Base-by-base conservation (phyloP, 2,113 vertebrate genomes). In the Andinoacara biseriatus region DNA sequence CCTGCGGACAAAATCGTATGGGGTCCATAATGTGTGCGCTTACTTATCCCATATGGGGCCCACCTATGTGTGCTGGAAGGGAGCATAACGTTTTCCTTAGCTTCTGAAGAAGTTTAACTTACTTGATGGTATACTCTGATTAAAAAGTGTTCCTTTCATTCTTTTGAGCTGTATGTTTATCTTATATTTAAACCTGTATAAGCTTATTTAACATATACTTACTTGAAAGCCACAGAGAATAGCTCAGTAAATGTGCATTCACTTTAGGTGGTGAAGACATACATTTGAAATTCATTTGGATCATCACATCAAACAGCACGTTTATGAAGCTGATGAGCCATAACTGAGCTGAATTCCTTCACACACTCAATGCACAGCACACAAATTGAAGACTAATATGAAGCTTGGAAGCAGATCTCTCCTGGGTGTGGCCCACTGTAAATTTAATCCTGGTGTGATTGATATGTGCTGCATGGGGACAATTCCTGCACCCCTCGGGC, bases 371-470 rank as follows among this genome's bases (percentile, higher is more conserved):
- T 10, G 10, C 63, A 33, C 54, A 46, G 22, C 14, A 31, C 40
- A 35, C 40, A 76, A 43, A 75, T 8, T 74, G 11, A 74, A 86
- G 74, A 74, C 35, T 38, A 80, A 86, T 56, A 74, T 43, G 67
- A 78, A 76, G 13, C 46, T n/a, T 72, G 67, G 67, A 72, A 72
- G 80, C 52, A 54, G 33, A 81, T 78, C 85, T 75, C 77, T 75
- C 43, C 67, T 20, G 76, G 82, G 82, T 59, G 84, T 82, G 76
- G 89, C 74, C 40, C 38, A 5, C 57, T 57, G 76, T 81, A 75
- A 87, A 84, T 74, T 82, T 58, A 46, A 29, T 69, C 15, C 1
- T 11, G 58, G 75, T 76, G 74, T 61, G 54, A 61, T 26, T n/a
- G 59, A 85, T 77, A n/a, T 72, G 26, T 72, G 10, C 26, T 54